Base-by-base conservation (phyloP, 2,888 invertebrate genomes). In the Platycheirus albimanus region DNA sequence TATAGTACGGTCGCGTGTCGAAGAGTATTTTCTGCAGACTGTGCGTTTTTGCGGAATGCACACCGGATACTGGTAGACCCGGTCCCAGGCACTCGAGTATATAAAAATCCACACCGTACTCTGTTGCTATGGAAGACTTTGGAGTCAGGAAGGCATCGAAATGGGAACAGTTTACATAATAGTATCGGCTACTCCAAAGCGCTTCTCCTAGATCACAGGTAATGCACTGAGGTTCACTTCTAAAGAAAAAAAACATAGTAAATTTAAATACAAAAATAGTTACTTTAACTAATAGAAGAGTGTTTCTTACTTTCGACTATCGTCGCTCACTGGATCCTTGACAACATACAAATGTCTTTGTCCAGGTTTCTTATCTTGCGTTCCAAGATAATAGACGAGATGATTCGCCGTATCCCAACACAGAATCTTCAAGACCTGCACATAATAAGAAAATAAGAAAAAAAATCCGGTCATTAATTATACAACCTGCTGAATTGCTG, bases 81-180 rank as follows among this genome's bases (percentile, higher is more conserved):
- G 97, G 98, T n/a, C 98, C 98, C 87, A 95, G 95, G 91, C 98
- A 98, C 89, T 96, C 94, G 86, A 98, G 93, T 86, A 97, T 96
- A 90, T 96, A 97, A 86, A 88, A 90, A 52, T 90, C 88, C 85
- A 91, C 88, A 86, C 90, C 90, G 84, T 86, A 86, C 80, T 87
- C 88, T 33, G 89, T 89, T 85, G 91, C 88, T 86, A 90, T 87
- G 86, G 89, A 89, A 87, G 89, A 88, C 71, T 92, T 87, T 43
- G 93, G 93, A 49, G 93, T 94, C 87, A 96, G 94, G 87, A 94
- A 93, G 58, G 96, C 96, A 88, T 93, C 93, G 93, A 96, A 97
- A 91, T 95, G 96, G 61, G 96, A 95, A 91, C 97, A 98, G 91
- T 97, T 96, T 64, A 94, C 94, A 91, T 96, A 96, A 89, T 95